Evolutionary conservation across 2,797 vertebrate species (phyloP), one percentile per base, ranked within the genome.

Genomic region (Telmatherina bonti): DNA sequence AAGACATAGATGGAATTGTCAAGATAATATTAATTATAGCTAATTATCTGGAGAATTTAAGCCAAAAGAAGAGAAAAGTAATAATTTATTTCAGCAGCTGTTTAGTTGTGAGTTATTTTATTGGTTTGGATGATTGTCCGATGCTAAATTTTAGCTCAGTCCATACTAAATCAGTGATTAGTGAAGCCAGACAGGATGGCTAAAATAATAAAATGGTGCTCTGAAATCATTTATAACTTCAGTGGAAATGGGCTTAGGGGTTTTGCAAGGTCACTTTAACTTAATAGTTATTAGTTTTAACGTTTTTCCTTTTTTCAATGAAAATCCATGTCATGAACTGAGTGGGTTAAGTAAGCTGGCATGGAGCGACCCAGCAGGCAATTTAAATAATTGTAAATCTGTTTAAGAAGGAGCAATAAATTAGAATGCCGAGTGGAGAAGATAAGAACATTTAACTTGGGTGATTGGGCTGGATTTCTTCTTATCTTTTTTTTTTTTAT

Each of bases 301-400:
- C 61, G 18, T 12, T 3, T 30, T 70, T 33, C 8, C 43, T 24
- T 26, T n/a, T 29, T 29, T 29, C 16, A 9, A n/a, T 22, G 24
- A 35, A 71, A 56, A 49, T 71, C 41, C 24, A 30, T 56, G 69
- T 47, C 36, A 56, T 26, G 15, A 56, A 63, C 36, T 45, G 31
- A 18, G 29, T 29, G 52, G 69, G 69, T 71, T 56, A 63, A 62
- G 16, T 56, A 29, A 45, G 24, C 62, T 43, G 26, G 30, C 43
- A 41, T 55, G 43, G 33, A 49, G 30, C 51, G 24, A 57, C 53
- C 54, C 41, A 38, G 45, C 33, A 58, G 35, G 60, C 35, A 35
- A 63, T 80, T 72, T 49, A 55, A 67, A 77, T 67, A 20, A 54
- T 49, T 62, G 31, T 22, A 59, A 62, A 74, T 69, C 36, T 58